Evolutionary conservation across 2,888 invertebrate species (phyloP).

Genomic region (Coronaproctus castanopsis): DNA sequence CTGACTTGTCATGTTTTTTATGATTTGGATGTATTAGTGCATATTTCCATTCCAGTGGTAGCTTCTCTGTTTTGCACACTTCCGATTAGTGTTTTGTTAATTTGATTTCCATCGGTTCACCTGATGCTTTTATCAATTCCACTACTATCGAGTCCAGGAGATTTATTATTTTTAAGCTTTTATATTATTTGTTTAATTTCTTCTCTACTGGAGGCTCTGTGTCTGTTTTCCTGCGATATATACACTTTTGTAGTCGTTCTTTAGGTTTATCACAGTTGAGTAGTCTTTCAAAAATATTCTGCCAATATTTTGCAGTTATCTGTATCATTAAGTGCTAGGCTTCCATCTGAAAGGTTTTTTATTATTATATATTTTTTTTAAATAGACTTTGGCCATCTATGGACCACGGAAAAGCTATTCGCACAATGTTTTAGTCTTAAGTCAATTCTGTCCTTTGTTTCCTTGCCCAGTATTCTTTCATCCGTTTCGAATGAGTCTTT

Average conservation of each 20-base stretch:
- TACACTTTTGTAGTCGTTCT: neutral
- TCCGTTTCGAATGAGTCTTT: too few species aligned
- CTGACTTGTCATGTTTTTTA: neutral
- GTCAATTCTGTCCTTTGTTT: too few species aligned
- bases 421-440: too few species aligned
- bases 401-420: too few species aligned
- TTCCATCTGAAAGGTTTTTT: neutral
- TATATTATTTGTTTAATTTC: neutral
- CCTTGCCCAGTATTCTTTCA: too few species aligned
- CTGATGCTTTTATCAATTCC: neutral
- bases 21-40: neutral
- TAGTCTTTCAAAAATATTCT: neutral
- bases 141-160: neutral
- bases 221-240: too few species aligned
- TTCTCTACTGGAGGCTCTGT: neutral
- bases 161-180: neutral
- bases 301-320: neutral
- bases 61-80: neutral
- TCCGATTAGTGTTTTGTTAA: neutral
- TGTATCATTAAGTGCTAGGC: neutral
- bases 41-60: neutral
- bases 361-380: too few species aligned
- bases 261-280: neutral
- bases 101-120: neutral
- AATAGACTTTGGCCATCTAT: too few species aligned